These are phyloP conservation scores for Phrynocephalus versicolor DNA, from an alignment of 2,113 vertebrate genomes.

Conservation along the genomic window DNA sequence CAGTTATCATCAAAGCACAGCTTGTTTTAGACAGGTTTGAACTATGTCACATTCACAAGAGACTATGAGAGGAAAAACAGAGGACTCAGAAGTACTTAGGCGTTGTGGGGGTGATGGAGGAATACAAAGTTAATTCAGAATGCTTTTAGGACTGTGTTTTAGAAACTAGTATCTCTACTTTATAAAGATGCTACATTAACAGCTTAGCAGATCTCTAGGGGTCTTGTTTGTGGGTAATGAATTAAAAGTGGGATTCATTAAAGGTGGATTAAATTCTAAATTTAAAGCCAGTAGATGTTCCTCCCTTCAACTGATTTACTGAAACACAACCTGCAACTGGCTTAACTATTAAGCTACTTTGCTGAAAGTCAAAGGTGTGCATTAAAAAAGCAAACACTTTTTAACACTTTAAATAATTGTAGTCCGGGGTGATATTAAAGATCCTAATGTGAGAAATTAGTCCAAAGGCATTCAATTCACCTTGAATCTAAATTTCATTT, in stretches of 20 bases:
- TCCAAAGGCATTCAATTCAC: neutral
- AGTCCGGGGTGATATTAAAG: too few species aligned
- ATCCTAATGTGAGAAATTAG: neutral
- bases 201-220: neutral
- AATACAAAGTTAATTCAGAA: neutral
- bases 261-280: slow-evolving; percentile 6
- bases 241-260: neutral
- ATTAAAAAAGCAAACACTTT: neutral
- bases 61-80: too few species aligned
- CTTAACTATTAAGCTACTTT: neutral
- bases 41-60: neutral
- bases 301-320: neutral
- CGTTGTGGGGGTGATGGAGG: too few species aligned
- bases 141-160: neutral
- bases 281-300: neutral
- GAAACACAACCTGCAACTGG: neutral
- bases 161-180: neutral
- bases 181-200: neutral
- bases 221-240: neutral
- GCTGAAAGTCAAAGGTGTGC: neutral
- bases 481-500: neutral
- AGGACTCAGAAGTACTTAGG: neutral
- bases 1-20: too few species aligned
- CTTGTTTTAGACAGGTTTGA: neutral
- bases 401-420: neutral